These are phyloP conservation scores for Xylota segnis DNA, from an alignment of 2,888 invertebrate genomes.

Conservation along the genomic window DNA sequence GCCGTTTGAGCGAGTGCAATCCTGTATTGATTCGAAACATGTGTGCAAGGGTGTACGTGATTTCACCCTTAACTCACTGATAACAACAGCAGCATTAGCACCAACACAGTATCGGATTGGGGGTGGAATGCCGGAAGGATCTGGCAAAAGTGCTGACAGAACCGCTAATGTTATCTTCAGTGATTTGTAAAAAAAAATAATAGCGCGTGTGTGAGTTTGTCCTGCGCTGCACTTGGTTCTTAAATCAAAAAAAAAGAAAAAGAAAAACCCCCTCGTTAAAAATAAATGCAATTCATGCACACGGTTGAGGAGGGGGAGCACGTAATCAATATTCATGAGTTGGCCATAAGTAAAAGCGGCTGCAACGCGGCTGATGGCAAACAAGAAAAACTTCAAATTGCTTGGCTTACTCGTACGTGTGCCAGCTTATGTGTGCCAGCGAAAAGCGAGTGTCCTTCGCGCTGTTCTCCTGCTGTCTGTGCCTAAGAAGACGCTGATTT, in stretches of 20 bases:
- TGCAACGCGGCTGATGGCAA: not conserved
- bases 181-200: constrained; percentile 24
- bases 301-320: not conserved
- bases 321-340: constrained; percentile 47
- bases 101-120: not conserved
- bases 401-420: no score
- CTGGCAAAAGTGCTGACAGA: constrained; percentile 4
- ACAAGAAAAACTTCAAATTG: constrained; percentile 1
- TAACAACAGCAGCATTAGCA: constrained; percentile 5
- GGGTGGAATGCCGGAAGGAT: not conserved
- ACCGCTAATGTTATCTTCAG: constrained; percentile 31
- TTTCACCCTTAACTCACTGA: constrained; percentile 31
- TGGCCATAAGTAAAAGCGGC: not conserved
- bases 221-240: not conserved
- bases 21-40: constrained; percentile 43
- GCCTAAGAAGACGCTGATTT: constrained; percentile 2
- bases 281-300: constrained; percentile 26
- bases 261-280: constrained; percentile 1
- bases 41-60: constrained; percentile 25
- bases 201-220: not conserved
- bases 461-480: not conserved
- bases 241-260: constrained; percentile 39
- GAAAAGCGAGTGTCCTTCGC: not conserved
- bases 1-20: not conserved
- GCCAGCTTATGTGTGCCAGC: no score